Conservation (phyloP, 2,888 invertebrate species). For the Mesochorus sp. region DNA sequence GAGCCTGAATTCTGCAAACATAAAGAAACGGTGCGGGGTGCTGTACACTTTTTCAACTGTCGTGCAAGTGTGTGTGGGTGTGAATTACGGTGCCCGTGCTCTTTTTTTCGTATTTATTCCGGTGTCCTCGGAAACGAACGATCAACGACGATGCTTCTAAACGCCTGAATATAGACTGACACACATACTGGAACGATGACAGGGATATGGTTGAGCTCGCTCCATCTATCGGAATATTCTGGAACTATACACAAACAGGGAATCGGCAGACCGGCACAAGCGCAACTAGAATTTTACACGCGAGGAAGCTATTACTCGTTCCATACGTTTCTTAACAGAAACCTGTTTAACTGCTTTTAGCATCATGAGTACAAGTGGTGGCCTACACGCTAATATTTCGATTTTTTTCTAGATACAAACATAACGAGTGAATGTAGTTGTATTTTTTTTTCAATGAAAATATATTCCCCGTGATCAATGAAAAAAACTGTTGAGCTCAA, state of each 20-base stretch:
- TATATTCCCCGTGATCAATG: neutral
- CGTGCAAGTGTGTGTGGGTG: conserved; percentile 30
- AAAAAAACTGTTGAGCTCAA: neutral
- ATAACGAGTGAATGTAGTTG: neutral
- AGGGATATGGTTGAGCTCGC: conserved; percentile 56
- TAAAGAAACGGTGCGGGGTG: conserved; percentile 73
- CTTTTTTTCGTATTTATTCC: neutral
- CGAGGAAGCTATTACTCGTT: conserved; percentile 56
- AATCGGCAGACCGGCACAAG: conserved; percentile 64
- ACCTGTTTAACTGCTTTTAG: conserved; percentile 71
- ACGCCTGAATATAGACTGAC: neutral
- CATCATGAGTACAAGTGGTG: conserved; percentile 65
- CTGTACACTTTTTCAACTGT: conserved; percentile 69
- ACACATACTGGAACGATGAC: neutral
- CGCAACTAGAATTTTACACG: conserved; percentile 59
- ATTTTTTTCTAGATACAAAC: conserved; percentile 10
- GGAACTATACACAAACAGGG: conserved; percentile 68
- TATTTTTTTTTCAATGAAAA: neutral
- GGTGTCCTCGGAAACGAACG: conserved; percentile 48
- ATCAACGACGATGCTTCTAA: conserved; percentile 18
- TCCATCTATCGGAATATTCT: conserved; percentile 70
- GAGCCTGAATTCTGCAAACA: conserved; percentile 77
- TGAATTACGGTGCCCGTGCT: neutral
- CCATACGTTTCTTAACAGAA: conserved; percentile 56
- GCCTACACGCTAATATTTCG: neutral